Conservation (phyloP, 1,140 invertebrate species). For the Drosophila ironensis region DNA sequence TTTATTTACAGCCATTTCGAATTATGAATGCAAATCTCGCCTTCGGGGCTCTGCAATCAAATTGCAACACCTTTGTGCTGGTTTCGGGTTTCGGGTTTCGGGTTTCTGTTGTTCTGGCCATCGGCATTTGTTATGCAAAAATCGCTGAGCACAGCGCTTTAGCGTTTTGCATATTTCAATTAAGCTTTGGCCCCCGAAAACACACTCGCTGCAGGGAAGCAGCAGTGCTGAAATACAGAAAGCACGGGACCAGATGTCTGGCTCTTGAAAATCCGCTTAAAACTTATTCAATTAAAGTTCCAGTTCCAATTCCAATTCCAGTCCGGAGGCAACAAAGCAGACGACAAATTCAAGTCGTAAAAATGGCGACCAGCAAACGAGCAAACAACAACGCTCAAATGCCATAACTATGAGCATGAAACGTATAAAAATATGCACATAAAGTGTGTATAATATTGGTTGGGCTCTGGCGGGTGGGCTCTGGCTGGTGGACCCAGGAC, state of each 20-base stretch:
- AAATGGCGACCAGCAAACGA: constrained; percentile 65
- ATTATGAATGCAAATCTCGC: constrained; percentile 72
- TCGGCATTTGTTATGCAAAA: constrained; percentile 70
- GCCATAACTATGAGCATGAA: constrained; percentile 48
- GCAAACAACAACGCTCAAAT: constrained; percentile 45
- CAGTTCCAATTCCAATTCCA: constrained; percentile 75
- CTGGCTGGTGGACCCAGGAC: neutral
- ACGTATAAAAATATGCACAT: constrained; percentile 74
- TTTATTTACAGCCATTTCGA: constrained; percentile 46
- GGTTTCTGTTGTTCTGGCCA: neutral
- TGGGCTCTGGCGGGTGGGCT: too few species aligned
- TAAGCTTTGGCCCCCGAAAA: too few species aligned
- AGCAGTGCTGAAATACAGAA: neutral
- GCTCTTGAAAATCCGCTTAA: constrained; percentile 69
- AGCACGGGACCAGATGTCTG: neutral
- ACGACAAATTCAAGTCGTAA: constrained; percentile 72
- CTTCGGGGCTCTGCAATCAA: constrained; percentile 47
- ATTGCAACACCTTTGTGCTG: constrained; percentile 64
- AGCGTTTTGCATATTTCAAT: constrained; percentile 63
- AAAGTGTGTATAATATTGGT: constrained; percentile 70
- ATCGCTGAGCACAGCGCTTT: constrained; percentile 49
- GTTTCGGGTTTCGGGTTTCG: too few species aligned
- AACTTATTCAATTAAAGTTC: constrained; percentile 79
- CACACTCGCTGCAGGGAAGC: constrained; percentile 45
- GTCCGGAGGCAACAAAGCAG: constrained; percentile 34